Base-by-base conservation (phyloP, 2,888 invertebrate genomes). In the Andrena camellia region DNA sequence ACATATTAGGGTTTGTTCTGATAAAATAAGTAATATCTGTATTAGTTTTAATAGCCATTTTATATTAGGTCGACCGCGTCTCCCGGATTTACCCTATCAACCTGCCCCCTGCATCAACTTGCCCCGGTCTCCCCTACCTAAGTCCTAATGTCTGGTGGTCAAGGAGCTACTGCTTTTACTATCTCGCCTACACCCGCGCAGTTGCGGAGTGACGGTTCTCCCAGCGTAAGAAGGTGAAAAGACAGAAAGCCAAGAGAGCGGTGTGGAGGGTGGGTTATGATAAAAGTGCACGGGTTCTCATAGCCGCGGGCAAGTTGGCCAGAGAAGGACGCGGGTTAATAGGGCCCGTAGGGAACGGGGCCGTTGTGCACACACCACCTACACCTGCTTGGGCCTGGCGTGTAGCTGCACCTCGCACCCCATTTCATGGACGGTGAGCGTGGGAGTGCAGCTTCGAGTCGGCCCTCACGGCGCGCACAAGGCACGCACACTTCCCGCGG, bases 341-440 rank as follows among this genome's bases (percentile, higher is more conserved):
- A 86, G 88, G 87, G 81, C 81, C 64, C 23, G 66, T 69, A 87
- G 88, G 86, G 86, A 85, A 85, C 86, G 78, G 82, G 66, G 75
- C 82, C 75, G 78, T 72, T 20, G 69, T 42, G 60, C 72, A 76
- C 81, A 75, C 87, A 87, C 81, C 80, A 86, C 82, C 85, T 89
- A 86, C 90, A 89, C 89, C 88, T 90, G 88, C 90, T 57, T 66
- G 35, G 68, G 75, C 62, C 23, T 78, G 79, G 63, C 80, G 83
- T 72, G 85, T 81, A 84, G 84, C 76, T 90, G 91, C 91, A 91
- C 87, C 92, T 92, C 90, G 92, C 91, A 92, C 92, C 92, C 92
- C 88, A 90, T 87, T 92, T 92, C 90, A 91, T 90, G 90, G 90
- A 91, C 91, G 87, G 88, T 88, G 92, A 93, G 93, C 93, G 93